Conservation (phyloP, 2,113 vertebrate species). For the Kryptolebias marmoratus region DNA sequence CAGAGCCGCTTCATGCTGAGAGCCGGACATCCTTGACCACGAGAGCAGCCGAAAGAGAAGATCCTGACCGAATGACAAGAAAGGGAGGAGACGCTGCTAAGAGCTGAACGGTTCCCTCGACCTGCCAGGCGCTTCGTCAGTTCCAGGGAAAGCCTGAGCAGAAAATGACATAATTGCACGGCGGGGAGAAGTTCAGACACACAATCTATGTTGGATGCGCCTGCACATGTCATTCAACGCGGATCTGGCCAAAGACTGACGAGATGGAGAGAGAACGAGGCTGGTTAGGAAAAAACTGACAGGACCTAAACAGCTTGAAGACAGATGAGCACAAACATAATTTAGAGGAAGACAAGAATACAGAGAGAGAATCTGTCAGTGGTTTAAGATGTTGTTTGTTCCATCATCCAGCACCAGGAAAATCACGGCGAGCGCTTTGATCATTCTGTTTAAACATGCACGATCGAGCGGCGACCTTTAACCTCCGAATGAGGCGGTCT, state of each 20-base stretch:
- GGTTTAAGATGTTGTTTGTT: neutral
- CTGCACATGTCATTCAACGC: constrained; percentile 38
- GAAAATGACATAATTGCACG: constrained; percentile 69
- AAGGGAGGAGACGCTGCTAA: constrained; percentile 11
- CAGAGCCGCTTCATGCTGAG: constrained; percentile 2
- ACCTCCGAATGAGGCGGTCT: no score
- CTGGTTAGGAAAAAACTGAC: constrained; percentile 10
- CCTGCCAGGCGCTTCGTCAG: constrained; percentile 58
- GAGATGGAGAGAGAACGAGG: neutral
- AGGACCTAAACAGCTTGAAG: constrained; percentile 26
- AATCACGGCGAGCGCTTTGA: no score
- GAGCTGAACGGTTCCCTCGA: constrained; percentile 26
- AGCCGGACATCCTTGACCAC: neutral
- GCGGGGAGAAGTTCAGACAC: constrained; percentile 50
- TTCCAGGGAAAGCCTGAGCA: constrained; percentile 62
- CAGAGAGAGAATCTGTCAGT: constrained; percentile 32
- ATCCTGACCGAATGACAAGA: constrained; percentile 6
- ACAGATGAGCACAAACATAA: constrained; percentile 32
- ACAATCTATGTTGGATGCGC: constrained; percentile 22
- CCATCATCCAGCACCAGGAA: no score
- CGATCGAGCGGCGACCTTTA: no score
- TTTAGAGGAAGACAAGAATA: constrained; percentile 17
- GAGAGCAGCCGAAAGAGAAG: neutral
- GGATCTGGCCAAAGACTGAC: constrained; percentile 31
- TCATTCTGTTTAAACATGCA: no score